Base-by-base conservation (phyloP, 1,140 invertebrate species). In the Brachionus rotundiformis region DNA sequence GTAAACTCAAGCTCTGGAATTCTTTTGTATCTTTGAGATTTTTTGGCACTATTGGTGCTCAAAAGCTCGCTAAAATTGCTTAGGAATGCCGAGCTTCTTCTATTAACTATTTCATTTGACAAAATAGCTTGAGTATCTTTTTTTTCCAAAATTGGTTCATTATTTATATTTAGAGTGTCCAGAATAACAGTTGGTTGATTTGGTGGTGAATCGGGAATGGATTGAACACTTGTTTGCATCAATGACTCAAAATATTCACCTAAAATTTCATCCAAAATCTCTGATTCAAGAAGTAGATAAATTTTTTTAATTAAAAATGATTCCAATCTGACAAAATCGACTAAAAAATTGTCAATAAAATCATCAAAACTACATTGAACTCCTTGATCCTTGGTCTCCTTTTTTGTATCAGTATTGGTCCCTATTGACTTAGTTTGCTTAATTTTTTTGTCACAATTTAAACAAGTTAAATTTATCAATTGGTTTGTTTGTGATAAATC, bases 1-100 rank as follows among this genome's bases (percentile, higher is more conserved):
- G 33, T 36, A 41, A 68, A 68, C 19, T 68, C 63, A 19, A 68
- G 33, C 2, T 29, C 29, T 23, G 63, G 63, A 36, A 36, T 68
- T 39, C 33, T 33, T 33, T 59, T 79, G 49, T 44, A 23, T 44
- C 25, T 41, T 4, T 19, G 6, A 13, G 68, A 25, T 25, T 73
- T 73, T 41, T 73, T 73, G 5, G 16, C 10, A 44, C 25, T 44
- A 1, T 7, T 4, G 4, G 19, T 73, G 16, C 13, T 41, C 16
- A 73, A 41, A 73, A 73, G 68, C 36, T 73, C 36, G 13, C 16
- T 13, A 44, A 73, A 73, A 73, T 73, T 73, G 13, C 23, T 68
- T 19, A 68, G 36, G 36, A 68, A 68, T 16, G 27, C 16, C 11
- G 33, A 36, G 16, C 63, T 68, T 68, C 63, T 31, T 36, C 63